phyloP scores from a whole-genome alignment of 2,888 invertebrate genomes.

The Sympetrum striolatum region DNA sequence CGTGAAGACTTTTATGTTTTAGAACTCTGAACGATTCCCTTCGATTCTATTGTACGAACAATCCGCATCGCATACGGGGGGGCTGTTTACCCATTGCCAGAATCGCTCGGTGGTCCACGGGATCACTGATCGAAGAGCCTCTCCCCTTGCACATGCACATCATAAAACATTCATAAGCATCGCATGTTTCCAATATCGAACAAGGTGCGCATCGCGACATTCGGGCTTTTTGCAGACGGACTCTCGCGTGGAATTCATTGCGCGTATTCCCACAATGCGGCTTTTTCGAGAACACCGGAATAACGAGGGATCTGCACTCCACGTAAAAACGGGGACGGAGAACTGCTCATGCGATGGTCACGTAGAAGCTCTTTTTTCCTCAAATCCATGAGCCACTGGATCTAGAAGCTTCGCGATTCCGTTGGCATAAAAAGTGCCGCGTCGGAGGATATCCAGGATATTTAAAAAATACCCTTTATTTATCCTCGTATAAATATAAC shows the following conservation, averaged over 20 bases:
- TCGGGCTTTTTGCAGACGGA: not conserved
- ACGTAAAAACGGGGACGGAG: not conserved
- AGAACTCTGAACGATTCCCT: too few relatives aligned
- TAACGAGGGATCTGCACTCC: not conserved
- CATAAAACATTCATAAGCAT: not conserved
- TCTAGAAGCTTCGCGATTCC: too few relatives aligned
- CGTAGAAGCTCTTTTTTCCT: not conserved
- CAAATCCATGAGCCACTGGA: not conserved
- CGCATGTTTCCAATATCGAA: not conserved
- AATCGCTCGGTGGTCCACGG: not conserved
- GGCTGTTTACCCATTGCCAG: not conserved
- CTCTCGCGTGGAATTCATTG: not conserved
- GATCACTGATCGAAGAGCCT: not conserved
- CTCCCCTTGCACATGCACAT: not conserved
- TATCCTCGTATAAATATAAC: too few relatives aligned
- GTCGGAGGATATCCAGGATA: too few relatives aligned
- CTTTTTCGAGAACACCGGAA: not conserved
- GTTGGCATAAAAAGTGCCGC: too few relatives aligned
- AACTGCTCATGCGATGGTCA: not conserved
- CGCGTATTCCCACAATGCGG: not conserved
- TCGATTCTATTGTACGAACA: too few relatives aligned
- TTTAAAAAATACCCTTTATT: too few relatives aligned
- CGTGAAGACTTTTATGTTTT: too few relatives aligned
- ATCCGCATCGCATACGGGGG: not conserved
- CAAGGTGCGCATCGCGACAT: not conserved